These are phyloP conservation scores for Gnatocerus cornutus DNA, from an alignment of 2,888 invertebrate genomes.

Conservation along the genomic window DNA sequence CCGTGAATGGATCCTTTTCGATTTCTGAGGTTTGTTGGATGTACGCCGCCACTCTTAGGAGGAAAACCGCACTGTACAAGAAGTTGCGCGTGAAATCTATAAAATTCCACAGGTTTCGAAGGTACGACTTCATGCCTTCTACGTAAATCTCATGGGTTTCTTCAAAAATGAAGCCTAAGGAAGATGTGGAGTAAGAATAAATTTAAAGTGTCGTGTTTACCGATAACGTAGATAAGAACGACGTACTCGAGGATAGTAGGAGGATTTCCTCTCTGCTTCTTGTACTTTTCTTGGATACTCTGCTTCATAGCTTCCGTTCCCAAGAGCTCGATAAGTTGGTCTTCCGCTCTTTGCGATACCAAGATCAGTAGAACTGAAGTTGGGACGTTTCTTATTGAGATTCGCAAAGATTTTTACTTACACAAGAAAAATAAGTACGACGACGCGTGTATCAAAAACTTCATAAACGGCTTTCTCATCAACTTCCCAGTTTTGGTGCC, in stretches of 20 bases:
- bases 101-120: constrained; percentile 97
- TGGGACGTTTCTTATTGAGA: too few species aligned
- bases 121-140: constrained; percentile 89
- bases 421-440: constrained; percentile 95
- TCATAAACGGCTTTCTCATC: constrained; percentile 96
- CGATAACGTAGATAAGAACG: constrained; percentile 89
- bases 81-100: constrained; percentile 95
- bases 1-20: constrained; percentile 77
- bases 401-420: too few species aligned
- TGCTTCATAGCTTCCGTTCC: constrained; percentile 81
- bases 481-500: constrained; percentile 85
- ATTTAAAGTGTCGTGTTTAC: constrained; percentile 67
- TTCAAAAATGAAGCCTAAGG: constrained; percentile 85
- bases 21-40: constrained; percentile 84
- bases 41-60: constrained; percentile 82
- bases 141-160: constrained; percentile 93
- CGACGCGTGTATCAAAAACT: constrained; percentile 95
- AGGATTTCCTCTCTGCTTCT: constrained; percentile 86
- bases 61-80: constrained; percentile 83
- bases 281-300: constrained; percentile 76
- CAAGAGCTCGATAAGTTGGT: constrained; percentile 81
- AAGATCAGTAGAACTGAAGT: constrained; percentile 88
- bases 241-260: constrained; percentile 89
- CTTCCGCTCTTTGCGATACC: constrained; percentile 93
- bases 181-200: constrained; percentile 71